These are phyloP conservation scores for Magallana nippona DNA, from an alignment of 2,888 invertebrate species.

Conservation along the genomic window DNA sequence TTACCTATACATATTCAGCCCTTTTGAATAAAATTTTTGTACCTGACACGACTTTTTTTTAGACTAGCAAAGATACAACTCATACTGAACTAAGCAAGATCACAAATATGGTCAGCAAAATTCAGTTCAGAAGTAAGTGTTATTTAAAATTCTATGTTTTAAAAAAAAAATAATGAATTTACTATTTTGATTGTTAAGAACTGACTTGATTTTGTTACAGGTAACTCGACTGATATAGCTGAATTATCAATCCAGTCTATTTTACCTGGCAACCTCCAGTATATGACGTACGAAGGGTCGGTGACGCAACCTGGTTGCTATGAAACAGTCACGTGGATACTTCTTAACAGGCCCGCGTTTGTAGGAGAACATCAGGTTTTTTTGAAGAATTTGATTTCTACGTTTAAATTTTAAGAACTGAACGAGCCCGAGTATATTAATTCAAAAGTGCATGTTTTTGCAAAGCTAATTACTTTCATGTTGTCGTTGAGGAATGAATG, in stretches of 20 bases:
- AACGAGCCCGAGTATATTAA: no score
- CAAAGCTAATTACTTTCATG: no score
- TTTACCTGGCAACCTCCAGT: constrained; percentile 93
- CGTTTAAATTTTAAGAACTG: no score
- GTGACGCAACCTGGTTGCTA: constrained; percentile 98
- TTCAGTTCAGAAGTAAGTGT: constrained; percentile 11
- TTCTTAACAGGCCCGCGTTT: constrained; percentile 98
- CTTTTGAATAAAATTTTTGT: no score
- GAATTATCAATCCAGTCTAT: constrained; percentile 79
- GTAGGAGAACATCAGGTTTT: constrained; percentile 96
- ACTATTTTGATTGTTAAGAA: no score
- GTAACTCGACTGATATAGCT: constrained; percentile 60
- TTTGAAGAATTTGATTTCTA: constrained; percentile 56
- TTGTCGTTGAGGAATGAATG: no score
- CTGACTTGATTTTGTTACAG: constrained; percentile 54
- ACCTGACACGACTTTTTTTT: neutral
- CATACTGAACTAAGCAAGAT: neutral
- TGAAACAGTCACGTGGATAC: constrained; percentile 99
- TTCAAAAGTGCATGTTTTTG: no score
- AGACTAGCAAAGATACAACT: neutral
- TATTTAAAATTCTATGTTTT: neutral
- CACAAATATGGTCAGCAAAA: neutral
- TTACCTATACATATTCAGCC: no score
- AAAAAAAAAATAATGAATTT: no score
- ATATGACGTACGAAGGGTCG: constrained; percentile 98